Percentiles rank a stretch among this genome's conserved stretches.
Evolutionary conservation across 2,113 vertebrate species (phyloP).

Genomic region (Alethe diademata): DNA sequence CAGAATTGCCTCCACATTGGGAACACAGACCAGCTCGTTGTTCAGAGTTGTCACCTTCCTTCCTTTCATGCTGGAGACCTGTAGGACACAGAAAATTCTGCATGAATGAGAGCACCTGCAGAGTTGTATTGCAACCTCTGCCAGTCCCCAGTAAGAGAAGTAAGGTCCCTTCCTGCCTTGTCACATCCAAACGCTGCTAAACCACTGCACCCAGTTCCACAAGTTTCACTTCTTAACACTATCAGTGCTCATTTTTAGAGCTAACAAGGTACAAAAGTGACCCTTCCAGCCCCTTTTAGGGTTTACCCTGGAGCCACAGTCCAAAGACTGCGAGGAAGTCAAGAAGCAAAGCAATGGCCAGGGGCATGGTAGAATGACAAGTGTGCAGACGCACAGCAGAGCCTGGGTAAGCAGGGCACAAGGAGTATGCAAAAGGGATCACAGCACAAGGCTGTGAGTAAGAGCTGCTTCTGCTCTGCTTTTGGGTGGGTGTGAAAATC

Average conservation of each 20-base stretch:
- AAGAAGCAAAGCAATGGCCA: not conserved
- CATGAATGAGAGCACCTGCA: not conserved
- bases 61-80: slow-evolving; percentile 85
- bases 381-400: not conserved
- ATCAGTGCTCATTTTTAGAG: not conserved
- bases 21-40: slow-evolving; percentile 70
- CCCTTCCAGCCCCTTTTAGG: not conserved
- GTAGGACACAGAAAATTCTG: not conserved
- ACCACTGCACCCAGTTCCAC: not conserved
- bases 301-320: not conserved
- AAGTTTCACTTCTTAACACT: not conserved
- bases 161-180: not conserved
- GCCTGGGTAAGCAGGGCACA: not conserved
- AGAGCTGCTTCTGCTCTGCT: not conserved
- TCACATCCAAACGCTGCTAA: not conserved
- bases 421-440: not conserved
- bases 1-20: slow-evolving; percentile 90
- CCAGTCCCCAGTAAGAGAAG: not conserved
- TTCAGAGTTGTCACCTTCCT: slow-evolving; percentile 72
- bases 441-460: not conserved
- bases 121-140: not conserved
- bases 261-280: not conserved
- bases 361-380: not conserved
- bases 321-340: not conserved
- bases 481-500: not conserved